Base-by-base conservation (phyloP, 1,140 invertebrate species). In the Heliothis subflexa region DNA sequence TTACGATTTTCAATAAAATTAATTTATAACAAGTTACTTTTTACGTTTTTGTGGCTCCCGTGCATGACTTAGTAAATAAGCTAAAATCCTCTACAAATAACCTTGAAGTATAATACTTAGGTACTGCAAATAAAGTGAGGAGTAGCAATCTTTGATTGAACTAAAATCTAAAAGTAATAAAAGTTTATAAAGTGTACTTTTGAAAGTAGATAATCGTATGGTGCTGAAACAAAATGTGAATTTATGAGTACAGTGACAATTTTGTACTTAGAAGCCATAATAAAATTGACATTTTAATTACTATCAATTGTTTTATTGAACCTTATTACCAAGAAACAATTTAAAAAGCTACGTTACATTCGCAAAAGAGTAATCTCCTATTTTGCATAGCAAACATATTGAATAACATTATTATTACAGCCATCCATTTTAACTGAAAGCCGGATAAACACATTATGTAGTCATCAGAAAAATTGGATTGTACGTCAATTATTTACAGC, bases 1-100 rank as follows among this genome's bases (percentile, higher is more conserved):
- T 94, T 94, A 94, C 93, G 93, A 94, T 94, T 94, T 94, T 94
- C 88, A 94, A 94, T 93, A 94, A 94, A 94, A 73, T 87, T 92
- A 91, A 93, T 94, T 94, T 92, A 93, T 93, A 92, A 92, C 86
- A 91, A 86, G 54, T 83, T 77, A 64, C 68, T 64, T 62, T 78
- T 81, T 61, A n/a, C 25, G 70, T 82, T 76, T 55, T 57, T 82
- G 57, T 52, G 62, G 76, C 71, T 61, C 50, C 55, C 13, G 50
- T 25, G 7, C 25, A 40, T 11, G 3, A 57, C n/a, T n/a, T n/a
- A 16, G 28, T 3, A 54, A 54, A 16, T 54, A n/a, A 14, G 16
- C n/a, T 54, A 3, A 54, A n/a, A 40, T 0, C 33, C 21, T 25
- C 2, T 25, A 25, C 21, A 25, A 40, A 40, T 7, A 40, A 40